These are phyloP conservation scores for Rhea pennata DNA, from an alignment of 2,113 vertebrate genomes.

Conservation along the genomic window DNA sequence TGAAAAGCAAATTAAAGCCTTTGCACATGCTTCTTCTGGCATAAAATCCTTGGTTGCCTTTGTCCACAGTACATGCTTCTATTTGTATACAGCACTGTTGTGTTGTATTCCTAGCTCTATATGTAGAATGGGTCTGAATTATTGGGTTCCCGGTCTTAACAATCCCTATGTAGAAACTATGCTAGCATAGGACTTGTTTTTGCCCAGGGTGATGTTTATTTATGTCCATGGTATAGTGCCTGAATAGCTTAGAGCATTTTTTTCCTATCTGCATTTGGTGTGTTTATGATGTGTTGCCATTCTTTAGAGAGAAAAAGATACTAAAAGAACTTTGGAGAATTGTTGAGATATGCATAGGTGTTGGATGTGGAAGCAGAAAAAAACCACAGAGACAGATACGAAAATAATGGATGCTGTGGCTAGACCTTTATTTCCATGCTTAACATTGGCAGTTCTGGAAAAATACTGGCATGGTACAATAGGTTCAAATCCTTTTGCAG, in stretches of 20 bases:
- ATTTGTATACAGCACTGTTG: neutral
- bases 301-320: neutral
- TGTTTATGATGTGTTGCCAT: neutral
- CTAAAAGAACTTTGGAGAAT: neutral
- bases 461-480: accelerated
- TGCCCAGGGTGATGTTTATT: neutral
- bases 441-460: neutral
- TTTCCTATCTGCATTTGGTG: neutral
- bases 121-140: neutral
- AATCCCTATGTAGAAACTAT: neutral
- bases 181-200: neutral
- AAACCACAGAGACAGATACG: neutral
- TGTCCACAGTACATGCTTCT: neutral
- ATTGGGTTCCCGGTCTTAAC: neutral
- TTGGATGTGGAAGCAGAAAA: neutral
- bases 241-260: neutral
- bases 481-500: neutral
- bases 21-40: neutral
- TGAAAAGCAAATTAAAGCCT: neutral
- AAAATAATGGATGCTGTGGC: neutral
- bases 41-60: neutral
- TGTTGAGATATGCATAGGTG: neutral
- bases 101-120: neutral
- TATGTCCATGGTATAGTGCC: slow-evolving; percentile 8
- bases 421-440: neutral